Evolutionary conservation across 2,113 vertebrate genomes (phyloP).

Genomic region (Monopterus albus): DNA sequence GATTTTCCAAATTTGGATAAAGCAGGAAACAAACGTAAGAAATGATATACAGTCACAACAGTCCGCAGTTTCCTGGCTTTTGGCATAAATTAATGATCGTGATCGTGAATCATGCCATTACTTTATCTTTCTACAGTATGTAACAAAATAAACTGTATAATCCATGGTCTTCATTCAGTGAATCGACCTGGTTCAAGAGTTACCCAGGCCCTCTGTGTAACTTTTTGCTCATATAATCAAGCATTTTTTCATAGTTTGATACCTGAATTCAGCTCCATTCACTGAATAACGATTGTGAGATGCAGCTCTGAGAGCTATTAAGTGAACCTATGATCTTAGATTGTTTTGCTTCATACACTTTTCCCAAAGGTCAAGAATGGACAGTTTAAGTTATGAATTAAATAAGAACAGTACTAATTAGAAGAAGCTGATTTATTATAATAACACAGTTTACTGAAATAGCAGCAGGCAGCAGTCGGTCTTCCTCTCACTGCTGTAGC

Average conservation of each 20-base stretch:
- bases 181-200: not conserved
- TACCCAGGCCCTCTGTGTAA: not conserved
- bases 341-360: not conserved
- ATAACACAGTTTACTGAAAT: too few species aligned
- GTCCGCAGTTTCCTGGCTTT: too few species aligned
- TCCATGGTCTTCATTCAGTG: too few species aligned
- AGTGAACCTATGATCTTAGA: too few species aligned
- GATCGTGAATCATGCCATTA: too few species aligned
- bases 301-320: not conserved
- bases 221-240: not conserved
- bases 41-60: too few species aligned
- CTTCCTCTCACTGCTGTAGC: not conserved
- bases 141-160: too few species aligned
- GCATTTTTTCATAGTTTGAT: not conserved
- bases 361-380: not conserved
- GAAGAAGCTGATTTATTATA: not conserved
- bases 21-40: not conserved
- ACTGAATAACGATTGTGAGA: not conserved
- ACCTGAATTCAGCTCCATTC: not conserved
- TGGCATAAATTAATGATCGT: too few species aligned
- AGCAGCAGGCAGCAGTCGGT: not conserved
- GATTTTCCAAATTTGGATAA: not conserved
- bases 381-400: not conserved
- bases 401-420: not conserved
- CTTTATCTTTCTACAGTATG: too few species aligned